A percentile compares a stretch with the other conserved stretches of the same genome.
Conservation (phyloP, 2,797 vertebrate genomes). For the Capromys pilorides region DNA sequence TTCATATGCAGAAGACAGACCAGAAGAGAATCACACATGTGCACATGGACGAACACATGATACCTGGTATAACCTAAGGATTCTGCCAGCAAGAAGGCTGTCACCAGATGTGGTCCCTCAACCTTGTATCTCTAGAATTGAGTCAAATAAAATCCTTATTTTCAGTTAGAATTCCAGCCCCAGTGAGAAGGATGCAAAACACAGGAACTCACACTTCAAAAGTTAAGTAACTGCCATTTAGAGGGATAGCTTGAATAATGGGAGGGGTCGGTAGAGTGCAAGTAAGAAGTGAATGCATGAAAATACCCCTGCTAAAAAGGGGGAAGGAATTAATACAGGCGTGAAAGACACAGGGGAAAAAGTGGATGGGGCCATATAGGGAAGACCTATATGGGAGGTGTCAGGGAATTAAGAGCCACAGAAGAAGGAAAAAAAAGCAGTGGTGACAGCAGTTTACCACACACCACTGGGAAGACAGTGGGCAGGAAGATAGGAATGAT, state of each 20-base stretch:
- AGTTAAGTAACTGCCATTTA: not conserved
- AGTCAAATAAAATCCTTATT: not conserved
- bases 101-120: not conserved
- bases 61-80: too few species aligned
- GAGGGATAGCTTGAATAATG: not conserved
- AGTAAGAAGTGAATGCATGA: not conserved
- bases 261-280: not conserved
- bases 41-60: not conserved
- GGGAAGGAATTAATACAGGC: not conserved
- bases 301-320: not conserved
- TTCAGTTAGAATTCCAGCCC: not conserved
- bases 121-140: not conserved
- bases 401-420: not conserved
- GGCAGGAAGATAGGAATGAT: not conserved
- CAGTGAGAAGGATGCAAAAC: not conserved
- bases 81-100: not conserved
- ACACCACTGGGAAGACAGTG: not conserved
- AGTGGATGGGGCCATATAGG: accelerated
- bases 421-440: too few species aligned
- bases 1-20: not conserved
- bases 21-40: not conserved
- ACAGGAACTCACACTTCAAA: not conserved
- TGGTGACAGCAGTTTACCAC: not conserved
- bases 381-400: not conserved
- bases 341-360: not conserved